Percentiles rank a stretch among this genome's conserved stretches.
Evolutionary conservation across 2,797 vertebrate species (phyloP).

Genomic region (Heliangelus exortis): DNA sequence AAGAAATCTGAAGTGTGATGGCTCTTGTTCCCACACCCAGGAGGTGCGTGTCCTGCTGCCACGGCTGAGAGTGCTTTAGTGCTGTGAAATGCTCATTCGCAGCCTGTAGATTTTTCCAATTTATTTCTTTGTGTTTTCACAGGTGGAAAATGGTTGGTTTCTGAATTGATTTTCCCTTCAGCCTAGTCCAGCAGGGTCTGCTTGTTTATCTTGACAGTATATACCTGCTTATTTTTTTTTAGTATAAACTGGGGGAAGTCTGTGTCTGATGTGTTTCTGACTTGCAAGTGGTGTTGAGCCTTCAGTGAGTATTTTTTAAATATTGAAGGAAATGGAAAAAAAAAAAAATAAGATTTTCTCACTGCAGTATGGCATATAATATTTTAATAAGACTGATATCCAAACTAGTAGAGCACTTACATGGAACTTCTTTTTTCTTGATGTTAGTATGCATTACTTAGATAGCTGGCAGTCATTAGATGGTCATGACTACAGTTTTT

Average conservation of each 20-base stretch:
- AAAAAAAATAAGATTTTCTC: neutral
- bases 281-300: neutral
- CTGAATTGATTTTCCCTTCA: slow-evolving; percentile 25
- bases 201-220: neutral
- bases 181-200: neutral
- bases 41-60: neutral
- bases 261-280: neutral
- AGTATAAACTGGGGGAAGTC: neutral
- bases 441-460: neutral
- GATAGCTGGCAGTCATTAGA: neutral
- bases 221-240: neutral
- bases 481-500: neutral
- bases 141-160: neutral
- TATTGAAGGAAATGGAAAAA: neutral
- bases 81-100: neutral
- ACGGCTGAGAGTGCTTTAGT: neutral
- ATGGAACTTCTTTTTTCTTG: neutral
- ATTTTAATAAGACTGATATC: neutral
- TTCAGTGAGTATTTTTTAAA: neutral
- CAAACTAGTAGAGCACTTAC: neutral
- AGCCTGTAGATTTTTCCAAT: neutral
- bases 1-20: neutral
- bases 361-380: neutral
- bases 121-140: neutral
- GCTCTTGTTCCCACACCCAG: neutral